Base-by-base conservation (phyloP, 2,113 vertebrate genomes). In the Corydoras sp. region DNA sequence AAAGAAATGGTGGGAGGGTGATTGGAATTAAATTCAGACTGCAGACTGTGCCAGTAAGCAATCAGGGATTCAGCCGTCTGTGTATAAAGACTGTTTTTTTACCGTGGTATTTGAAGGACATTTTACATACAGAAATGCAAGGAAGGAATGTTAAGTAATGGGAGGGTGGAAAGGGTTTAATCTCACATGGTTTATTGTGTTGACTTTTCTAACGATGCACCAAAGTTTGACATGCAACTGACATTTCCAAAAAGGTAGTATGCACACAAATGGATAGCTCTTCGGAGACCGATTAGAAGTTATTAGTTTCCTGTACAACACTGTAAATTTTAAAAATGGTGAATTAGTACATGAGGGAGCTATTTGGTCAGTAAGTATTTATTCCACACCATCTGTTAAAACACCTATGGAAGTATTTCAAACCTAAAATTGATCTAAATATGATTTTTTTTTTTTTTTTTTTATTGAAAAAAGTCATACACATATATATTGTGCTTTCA, bases 1-100 rank as follows among this genome's bases (percentile, higher is more conserved):
- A 85, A 87, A 77, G 83, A 87, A 84, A 77, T 79, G 1, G 62
- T 66, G 43, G 73, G 71, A 79, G 76, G 74, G 71, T 72, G 18
- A 24, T 24, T 24, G 48, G 70, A 83, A 80, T 76, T 82, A 75
- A 73, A 66, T 70, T 77, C 76, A 80, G 64, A 78, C 75, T 79
- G 79, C 63, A 71, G 53, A 72, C 62, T 48, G 75, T 75, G 70
- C 59, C 71, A 77, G 66, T 78, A n/a, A 69, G 60, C 62, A 29
- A 55, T 75, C 65, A 60, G 61, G 65, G 18, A 56, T 72, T 64
- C 29, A n/a, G 31, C 63, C 58, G 74, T 80, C 80, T 77, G 31
- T 69, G 69, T 77, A 72, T 71, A 77, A 81, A 70, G 73, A 78
- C 32, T 58, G 76, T 68, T 76, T 77, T 68, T 14, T 69, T 73